These are phyloP conservation scores for Pogona vitticeps DNA, from an alignment of 2,113 vertebrate genomes.

Conservation along the genomic window DNA sequence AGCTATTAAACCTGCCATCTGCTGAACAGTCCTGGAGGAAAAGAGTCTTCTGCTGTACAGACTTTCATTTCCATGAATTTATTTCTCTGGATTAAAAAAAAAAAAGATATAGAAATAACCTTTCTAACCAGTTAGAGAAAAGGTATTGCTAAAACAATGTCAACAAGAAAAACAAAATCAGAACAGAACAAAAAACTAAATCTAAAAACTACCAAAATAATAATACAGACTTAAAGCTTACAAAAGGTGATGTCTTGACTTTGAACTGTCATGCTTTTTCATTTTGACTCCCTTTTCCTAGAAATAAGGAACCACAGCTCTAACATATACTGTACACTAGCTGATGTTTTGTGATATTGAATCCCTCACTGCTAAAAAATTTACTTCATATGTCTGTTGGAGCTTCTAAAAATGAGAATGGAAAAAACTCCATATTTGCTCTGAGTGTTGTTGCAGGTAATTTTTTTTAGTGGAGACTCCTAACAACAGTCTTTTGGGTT, in stretches of 20 bases:
- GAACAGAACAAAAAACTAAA: background rate
- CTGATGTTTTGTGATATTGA: background rate
- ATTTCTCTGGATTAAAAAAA: background rate
- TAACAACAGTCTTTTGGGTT: background rate
- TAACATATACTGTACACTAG: background rate
- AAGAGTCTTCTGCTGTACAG: background rate
- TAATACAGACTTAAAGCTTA: background rate
- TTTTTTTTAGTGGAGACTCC: no score
- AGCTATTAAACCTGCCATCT: slow-evolving; percentile 19
- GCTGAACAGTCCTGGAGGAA: slow-evolving; percentile 6
- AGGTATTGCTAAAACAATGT: background rate
- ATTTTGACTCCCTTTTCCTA: background rate
- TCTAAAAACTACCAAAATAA: background rate
- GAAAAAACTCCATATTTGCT: background rate
- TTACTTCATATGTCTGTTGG: background rate
- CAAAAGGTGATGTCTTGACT: background rate
- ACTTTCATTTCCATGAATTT: slow-evolving; percentile 2
- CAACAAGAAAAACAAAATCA: background rate
- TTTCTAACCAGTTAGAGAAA: background rate
- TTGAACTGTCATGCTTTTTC: background rate
- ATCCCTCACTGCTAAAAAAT: background rate
- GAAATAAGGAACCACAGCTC: background rate
- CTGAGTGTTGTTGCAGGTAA: background rate
- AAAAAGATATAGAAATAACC: background rate
- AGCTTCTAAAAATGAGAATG: background rate